phyloP scores from a whole-genome alignment of 1,140 invertebrate species.

The Papilio machaon region DNA sequence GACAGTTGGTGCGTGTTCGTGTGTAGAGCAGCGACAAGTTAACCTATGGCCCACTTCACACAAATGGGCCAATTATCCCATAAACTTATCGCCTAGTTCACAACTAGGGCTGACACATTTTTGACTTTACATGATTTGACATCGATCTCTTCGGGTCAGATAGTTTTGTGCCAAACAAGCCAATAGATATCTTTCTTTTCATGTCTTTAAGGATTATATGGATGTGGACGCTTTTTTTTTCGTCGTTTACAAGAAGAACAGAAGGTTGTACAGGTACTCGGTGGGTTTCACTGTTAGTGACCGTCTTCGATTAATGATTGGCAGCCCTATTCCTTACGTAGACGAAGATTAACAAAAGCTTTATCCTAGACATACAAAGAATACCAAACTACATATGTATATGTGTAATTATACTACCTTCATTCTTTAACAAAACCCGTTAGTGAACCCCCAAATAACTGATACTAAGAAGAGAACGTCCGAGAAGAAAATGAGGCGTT shows the following conservation, averaged over 20 bases:
- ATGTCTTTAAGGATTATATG: too few species aligned
- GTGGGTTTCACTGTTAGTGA: too few species aligned
- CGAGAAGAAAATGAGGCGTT: neutral
- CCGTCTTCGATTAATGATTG: too few species aligned
- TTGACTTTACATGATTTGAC: neutral
- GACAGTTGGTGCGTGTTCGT: neutral
- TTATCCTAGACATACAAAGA: neutral
- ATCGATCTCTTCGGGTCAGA: neutral
- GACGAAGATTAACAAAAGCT: neutral
- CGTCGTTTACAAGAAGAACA: neutral
- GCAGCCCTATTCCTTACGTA: neutral
- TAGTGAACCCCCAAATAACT: neutral
- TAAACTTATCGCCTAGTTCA: slow-evolving; percentile 22
- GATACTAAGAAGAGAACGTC: neutral
- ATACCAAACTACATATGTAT: neutral
- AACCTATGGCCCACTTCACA: slow-evolving; percentile 30
- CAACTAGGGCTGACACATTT: neutral
- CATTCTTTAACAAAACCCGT: too few species aligned
- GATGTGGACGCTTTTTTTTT: neutral
- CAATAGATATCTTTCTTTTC: too few species aligned
- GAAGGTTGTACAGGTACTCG: too few species aligned
- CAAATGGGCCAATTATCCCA: slow-evolving; percentile 34
- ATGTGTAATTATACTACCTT: too few species aligned
- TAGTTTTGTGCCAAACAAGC: too few species aligned
- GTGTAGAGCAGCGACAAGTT: slow-evolving; percentile 27